Percentiles rank a stretch among this genome's conserved stretches.
Evolutionary conservation across 2,888 invertebrate species (phyloP).

Genomic region (Barypeithes pellucidus): DNA sequence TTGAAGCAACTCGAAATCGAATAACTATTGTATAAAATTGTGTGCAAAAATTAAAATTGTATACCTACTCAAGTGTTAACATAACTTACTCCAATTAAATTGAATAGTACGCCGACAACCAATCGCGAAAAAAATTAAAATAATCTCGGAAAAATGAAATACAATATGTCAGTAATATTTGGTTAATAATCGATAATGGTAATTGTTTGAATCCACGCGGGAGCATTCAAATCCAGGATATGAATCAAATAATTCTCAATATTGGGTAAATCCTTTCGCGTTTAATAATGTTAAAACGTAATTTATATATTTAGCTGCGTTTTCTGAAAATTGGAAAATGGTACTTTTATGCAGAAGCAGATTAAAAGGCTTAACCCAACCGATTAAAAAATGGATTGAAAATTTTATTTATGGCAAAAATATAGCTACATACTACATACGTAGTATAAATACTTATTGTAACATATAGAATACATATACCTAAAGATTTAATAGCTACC

Average conservation of each 20-base stretch:
- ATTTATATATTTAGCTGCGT: constrained; percentile 16
- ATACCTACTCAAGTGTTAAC: no score
- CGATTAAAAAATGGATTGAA: neutral
- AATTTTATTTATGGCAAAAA: neutral
- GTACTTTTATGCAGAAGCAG: constrained; percentile 1
- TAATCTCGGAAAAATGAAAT: neutral
- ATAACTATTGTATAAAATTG: no score
- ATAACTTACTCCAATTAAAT: no score
- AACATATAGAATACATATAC: no score
- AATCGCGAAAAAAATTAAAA: no score
- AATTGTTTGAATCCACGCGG: constrained; percentile 9
- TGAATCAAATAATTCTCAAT: constrained; percentile 12
- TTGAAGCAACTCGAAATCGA: no score
- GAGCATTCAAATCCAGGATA: constrained; percentile 8
- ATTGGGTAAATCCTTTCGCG: constrained; percentile 17
- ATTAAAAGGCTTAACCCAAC: neutral
- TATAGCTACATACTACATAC: no score
- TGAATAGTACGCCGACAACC: no score
- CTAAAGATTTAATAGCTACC: no score
- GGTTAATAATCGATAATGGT: constrained; percentile 2
- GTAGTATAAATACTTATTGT: no score
- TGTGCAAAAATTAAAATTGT: no score
- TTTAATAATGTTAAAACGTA: constrained; percentile 15
- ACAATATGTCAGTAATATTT: neutral
- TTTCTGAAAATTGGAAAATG: constrained; percentile 9